Percentiles rank a stretch among this genome's conserved stretches.
Conservation (phyloP, 2,888 invertebrate species). For the Sinotaia quadrata region DNA sequence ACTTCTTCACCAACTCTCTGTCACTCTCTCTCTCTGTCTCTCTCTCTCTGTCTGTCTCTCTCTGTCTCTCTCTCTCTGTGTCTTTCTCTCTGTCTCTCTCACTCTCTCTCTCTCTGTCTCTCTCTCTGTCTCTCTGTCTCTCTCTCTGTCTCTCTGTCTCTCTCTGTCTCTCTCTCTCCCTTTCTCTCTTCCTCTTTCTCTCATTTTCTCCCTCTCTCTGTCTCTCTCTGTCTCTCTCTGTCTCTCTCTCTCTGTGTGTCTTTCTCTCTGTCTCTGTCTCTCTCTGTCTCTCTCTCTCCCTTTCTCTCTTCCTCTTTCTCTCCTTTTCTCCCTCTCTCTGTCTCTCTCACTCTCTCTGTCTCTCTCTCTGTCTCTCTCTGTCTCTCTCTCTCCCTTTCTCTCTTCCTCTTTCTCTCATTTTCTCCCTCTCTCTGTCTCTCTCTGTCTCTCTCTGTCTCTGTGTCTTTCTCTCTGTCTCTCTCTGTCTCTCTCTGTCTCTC, state of each 20-base stretch:
- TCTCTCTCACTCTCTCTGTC: neutral
- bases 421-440: constrained; percentile 8
- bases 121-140: neutral
- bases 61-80: neutral
- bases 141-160: neutral
- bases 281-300: neutral
- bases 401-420: neutral
- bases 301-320: too few relatives aligned
- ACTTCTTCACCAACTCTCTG: too few relatives aligned
- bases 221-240: neutral
- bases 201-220: too few relatives aligned
- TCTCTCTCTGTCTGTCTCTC: too few relatives aligned
- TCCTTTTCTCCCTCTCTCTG: neutral
- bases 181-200: neutral
- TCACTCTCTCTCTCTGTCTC: too few relatives aligned
- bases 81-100: neutral
- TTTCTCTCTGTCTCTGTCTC: neutral
- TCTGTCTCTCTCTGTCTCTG: neutral
- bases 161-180: neutral
- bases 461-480: neutral
- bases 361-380: neutral
- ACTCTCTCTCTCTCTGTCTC: neutral
- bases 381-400: neutral
- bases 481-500: constrained; percentile 2
- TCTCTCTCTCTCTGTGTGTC: neutral